A percentile compares a stretch with the other conserved stretches of the same genome.
Conservation (phyloP, 2,888 invertebrate species). For the Rapana venosa region DNA sequence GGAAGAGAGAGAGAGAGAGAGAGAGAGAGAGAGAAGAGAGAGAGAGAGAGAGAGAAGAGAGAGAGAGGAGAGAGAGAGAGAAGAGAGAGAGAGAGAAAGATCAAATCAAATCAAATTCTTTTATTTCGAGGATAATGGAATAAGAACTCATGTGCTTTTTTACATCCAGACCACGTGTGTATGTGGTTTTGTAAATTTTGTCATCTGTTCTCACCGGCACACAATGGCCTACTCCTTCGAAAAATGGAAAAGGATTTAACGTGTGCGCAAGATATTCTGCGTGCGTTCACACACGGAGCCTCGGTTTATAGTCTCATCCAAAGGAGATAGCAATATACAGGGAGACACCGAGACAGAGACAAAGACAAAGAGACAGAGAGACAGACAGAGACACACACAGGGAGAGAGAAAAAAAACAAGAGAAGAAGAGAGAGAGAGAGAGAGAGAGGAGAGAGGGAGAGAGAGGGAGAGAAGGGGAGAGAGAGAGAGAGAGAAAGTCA, state of each 20-base stretch:
- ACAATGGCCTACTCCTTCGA: no score
- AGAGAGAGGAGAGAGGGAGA: neutral
- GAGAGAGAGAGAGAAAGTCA: neutral
- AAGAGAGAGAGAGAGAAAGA: constrained; percentile 8
- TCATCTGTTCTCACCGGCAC: no score
- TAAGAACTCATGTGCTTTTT: no score
- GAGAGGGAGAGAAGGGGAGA: neutral
- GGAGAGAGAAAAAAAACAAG: neutral
- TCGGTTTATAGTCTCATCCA: no score
- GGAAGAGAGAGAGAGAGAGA: constrained; percentile 35
- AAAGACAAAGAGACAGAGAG: constrained; percentile 34
- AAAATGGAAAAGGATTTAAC: no score
- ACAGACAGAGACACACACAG: constrained; percentile 6
- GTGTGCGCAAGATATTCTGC: no score
- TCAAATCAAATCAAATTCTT: no score
- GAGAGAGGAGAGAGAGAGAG: neutral
- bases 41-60: constrained; percentile 1
- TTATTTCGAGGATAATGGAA: no score
- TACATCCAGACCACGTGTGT: no score
- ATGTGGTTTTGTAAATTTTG: no score
- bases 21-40: constrained; percentile 2
- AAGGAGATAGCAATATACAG: no score
- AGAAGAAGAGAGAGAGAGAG: neutral
- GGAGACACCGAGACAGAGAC: neutral
- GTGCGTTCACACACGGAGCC: no score